phyloP scores from a whole-genome alignment of 2,797 vertebrate species.

The Atherinosoma microstoma region DNA sequence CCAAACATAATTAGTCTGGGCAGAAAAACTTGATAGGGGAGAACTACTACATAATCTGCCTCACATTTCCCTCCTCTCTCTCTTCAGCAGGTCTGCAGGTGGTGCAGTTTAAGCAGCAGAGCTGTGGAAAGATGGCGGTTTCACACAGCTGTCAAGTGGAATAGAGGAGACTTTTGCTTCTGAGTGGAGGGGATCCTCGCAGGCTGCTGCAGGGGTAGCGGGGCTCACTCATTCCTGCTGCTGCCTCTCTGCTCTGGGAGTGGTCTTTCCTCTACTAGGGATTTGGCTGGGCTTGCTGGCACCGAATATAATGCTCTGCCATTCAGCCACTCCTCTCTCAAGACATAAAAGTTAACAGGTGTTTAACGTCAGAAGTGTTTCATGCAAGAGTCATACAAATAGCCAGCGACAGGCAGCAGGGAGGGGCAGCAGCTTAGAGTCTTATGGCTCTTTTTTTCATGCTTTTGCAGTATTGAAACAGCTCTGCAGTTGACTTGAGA shows the following conservation, averaged over 20 bases:
- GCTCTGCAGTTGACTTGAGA: constrained; percentile 36
- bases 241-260: constrained; percentile 67
- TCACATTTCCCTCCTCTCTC: constrained; percentile 19
- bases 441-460: constrained; percentile 4
- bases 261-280: constrained; percentile 80
- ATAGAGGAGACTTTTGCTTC: constrained; percentile 55
- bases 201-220: constrained; percentile 53
- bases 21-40: constrained; percentile 24
- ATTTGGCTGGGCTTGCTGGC: constrained; percentile 68
- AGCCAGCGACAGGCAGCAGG: constrained; percentile 69
- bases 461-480: constrained; percentile 52
- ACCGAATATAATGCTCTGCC: constrained; percentile 72
- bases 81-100: constrained; percentile 34
- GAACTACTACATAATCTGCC: constrained; percentile 23
- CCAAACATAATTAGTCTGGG: background rate
- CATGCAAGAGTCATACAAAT: constrained; percentile 68
- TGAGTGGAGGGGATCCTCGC: constrained; percentile 54
- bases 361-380: constrained; percentile 81
- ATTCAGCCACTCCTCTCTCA: constrained; percentile 76
- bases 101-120: constrained; percentile 49
- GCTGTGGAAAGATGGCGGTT: constrained; percentile 70
- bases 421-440: constrained; percentile 44
- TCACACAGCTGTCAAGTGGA: constrained; percentile 72
- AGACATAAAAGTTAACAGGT: constrained; percentile 84
- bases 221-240: constrained; percentile 54